phyloP scores from a whole-genome alignment of 2,888 invertebrate genomes.

The Lathronympha strigana region DNA sequence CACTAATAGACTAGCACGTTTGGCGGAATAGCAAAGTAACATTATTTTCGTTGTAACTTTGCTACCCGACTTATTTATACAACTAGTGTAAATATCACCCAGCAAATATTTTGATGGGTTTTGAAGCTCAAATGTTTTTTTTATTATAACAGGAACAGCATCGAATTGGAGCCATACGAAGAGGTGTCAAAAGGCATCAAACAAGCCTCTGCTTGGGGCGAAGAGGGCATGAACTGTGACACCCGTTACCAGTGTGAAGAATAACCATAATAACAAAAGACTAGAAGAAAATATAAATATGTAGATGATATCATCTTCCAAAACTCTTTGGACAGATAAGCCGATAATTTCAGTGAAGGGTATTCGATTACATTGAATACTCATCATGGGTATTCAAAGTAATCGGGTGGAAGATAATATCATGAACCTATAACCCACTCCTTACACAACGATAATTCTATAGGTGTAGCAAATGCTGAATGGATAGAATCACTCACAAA shows the following conservation, averaged over 20 bases:
- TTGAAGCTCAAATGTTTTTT: not conserved
- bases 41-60: too few relatives aligned
- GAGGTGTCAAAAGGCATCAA: slow-evolving; percentile 86
- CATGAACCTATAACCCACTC: too few relatives aligned
- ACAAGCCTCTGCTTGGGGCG: slow-evolving; percentile 87
- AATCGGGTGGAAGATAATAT: not conserved
- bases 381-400: not conserved
- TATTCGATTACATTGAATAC: not conserved
- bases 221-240: slow-evolving; percentile 84
- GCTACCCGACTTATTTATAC: not conserved
- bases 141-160: slow-evolving; percentile 68
- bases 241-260: slow-evolving; percentile 79
- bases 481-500: too few relatives aligned
- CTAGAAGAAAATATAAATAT: not conserved
- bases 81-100: not conserved
- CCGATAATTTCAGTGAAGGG: too few relatives aligned
- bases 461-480: too few relatives aligned
- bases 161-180: slow-evolving; percentile 83
- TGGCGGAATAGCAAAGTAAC: too few relatives aligned
- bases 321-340: not conserved
- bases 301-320: not conserved
- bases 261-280: slow-evolving; percentile 42
- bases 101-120: too few relatives aligned
- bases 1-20: too few relatives aligned
- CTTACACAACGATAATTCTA: too few relatives aligned